Conservation (phyloP, 2,888 invertebrate species). For the Heliothis peltigera region DNA sequence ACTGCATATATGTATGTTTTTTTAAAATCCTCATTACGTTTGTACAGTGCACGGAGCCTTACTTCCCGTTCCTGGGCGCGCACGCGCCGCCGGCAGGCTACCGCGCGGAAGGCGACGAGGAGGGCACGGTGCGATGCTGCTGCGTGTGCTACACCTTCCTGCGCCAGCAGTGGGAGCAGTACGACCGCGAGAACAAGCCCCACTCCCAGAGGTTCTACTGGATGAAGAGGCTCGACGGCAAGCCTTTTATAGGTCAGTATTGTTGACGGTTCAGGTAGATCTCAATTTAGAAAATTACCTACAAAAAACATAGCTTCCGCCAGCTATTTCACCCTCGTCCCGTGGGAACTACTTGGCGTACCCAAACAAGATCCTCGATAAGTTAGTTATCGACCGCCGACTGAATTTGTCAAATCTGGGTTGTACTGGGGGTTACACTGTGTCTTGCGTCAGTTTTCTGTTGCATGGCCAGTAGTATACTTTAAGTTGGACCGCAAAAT, state of each 20-base stretch:
- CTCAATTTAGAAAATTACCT: no score
- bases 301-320: no score
- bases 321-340: no score
- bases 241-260: constrained; percentile 93
- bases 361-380: no score
- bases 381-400: no score
- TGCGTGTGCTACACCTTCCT: constrained; percentile 96
- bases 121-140: constrained; percentile 93
- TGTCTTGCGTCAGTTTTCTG: no score
- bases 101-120: constrained; percentile 85
- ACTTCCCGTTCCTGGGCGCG: constrained; percentile 97
- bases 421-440: no score
- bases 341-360: no score
- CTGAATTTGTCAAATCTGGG: no score
- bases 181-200: constrained; percentile 95
- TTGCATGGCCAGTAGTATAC: no score
- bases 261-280: no score
- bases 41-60: constrained; percentile 91
- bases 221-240: constrained; percentile 97
- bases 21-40: not conserved
- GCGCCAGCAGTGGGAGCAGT: constrained; percentile 97
- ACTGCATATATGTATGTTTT: not conserved
- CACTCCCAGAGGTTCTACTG: constrained; percentile 97
- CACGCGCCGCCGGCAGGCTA: constrained; percentile 96
- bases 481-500: no score